Evolutionary conservation across 2,888 invertebrate species (phyloP), one percentile per base, ranked within the genome.

Genomic region (Tetheella fluctuosa): DNA sequence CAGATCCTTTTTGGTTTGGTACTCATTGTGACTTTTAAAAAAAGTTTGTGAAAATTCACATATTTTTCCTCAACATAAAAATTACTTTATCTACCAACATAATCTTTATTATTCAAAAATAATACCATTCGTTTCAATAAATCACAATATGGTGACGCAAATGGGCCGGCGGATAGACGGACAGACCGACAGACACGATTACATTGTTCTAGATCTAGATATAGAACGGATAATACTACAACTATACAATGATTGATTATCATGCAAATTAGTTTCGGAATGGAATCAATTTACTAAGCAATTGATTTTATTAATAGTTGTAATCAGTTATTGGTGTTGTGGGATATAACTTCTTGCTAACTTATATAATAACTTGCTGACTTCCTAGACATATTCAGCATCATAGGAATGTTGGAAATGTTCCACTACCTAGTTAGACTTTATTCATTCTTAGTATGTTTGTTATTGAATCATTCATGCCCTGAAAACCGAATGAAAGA

Each of bases 131-230:
- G 10, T 48, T 48, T 20, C 48, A 48, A 48, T 48, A 48, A 48
- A 48, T 48, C 48, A 48, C 48, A 48, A 17, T 20, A 48, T 48
- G 10, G 48, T 10, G 48, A 48, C 48, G 48, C 20, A 48, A 48
- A 7, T 48, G 20, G 48, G 17, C 48, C 20, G 20, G 17, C 17
- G 42, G 42, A 42, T 17, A 42, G n/a, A 48, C 48, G 20, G 20
- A 20, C 48, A 2, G 48, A 48, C 48, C 20, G 48, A 10, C n/a
- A 48, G 39, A 39, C 39, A 15, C n/a, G 39, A 39, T n/a, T 20
- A 48, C 48, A 48, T 48, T 48, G 10, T 48, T 48, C 20, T 48
- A 48, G 48, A 48, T 48, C 48, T 48, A 48, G 48, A 20, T 48
- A n/a, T 17, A n/a, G 17, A 48, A 20, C 20, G 20, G 48, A 48